Conservation (phyloP, 64 coral and sea anemone species). For the Stichodactyla mertensii region DNA sequence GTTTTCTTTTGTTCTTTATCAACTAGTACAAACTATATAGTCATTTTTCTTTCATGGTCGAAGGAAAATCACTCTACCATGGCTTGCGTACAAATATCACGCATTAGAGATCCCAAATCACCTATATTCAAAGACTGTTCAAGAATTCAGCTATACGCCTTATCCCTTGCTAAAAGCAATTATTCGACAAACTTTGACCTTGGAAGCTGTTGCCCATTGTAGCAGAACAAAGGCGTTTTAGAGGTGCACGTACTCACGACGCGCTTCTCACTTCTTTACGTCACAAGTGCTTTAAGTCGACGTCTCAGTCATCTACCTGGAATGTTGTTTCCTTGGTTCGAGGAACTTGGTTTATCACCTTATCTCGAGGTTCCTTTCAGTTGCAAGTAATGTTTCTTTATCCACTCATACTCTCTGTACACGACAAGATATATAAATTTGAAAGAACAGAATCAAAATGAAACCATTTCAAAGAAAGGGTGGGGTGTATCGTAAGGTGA, state of each 20-base stretch:
- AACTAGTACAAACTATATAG: too few relatives aligned
- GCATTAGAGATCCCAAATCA: not conserved
- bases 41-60: too few relatives aligned
- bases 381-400: not conserved
- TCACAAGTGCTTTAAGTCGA: not conserved
- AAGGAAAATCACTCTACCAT: too few relatives aligned
- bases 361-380: not conserved
- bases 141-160: too few relatives aligned
- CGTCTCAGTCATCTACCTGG: not conserved
- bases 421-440: not conserved
- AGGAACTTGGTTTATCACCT: not conserved
- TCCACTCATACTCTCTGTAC: not conserved
- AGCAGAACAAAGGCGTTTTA: not conserved
- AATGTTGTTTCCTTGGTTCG: slow-evolving; percentile 4
- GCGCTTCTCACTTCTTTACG: not conserved
- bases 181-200: not conserved
- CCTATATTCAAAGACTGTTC: not conserved
- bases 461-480: slow-evolving; percentile 5
- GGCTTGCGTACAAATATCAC: slow-evolving; percentile 1
- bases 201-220: not conserved
- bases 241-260: not conserved
- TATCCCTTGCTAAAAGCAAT: too few relatives aligned
- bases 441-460: not conserved
- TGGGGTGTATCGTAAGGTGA: slow-evolving; percentile 4
- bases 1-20: too few relatives aligned